Evolutionary conservation across 2,113 vertebrate genomes (phyloP).

Genomic region (Gallinago paraguaiae): DNA sequence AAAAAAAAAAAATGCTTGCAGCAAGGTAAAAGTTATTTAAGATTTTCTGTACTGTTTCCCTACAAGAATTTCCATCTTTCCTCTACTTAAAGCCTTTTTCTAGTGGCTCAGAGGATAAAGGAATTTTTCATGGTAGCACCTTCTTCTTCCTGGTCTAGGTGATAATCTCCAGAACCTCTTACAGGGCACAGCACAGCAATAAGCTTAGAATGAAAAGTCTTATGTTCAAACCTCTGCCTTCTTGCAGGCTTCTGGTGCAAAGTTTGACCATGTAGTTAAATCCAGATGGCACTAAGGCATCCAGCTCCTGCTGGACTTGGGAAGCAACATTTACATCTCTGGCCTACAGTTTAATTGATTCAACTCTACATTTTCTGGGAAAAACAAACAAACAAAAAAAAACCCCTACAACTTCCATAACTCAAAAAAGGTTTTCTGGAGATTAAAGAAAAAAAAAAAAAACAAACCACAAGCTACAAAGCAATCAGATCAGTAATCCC

Average conservation of each 20-base stretch:
- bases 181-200: not conserved
- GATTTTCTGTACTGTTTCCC: not conserved
- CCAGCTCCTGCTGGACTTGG: not conserved
- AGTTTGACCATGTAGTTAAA: not conserved
- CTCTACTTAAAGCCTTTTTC: not conserved
- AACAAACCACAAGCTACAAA: not conserved
- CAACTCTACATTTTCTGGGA: not conserved
- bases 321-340: not conserved
- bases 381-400: not conserved
- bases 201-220: not conserved
- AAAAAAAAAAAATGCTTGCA: not conserved
- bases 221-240: not conserved
- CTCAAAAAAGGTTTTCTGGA: not conserved
- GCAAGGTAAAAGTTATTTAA: not conserved
- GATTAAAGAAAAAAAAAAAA: not conserved
- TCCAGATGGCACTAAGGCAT: not conserved
- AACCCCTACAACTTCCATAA: not conserved
- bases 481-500: not conserved
- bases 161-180: not conserved
- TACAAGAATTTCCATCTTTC: not conserved
- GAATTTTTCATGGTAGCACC: not conserved
- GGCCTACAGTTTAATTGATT: not conserved
- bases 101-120: not conserved
- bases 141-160: not conserved
- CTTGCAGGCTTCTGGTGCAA: not conserved